Evolutionary conservation across 2,113 vertebrate genomes (phyloP).

Genomic region (Aythya baeri): DNA sequence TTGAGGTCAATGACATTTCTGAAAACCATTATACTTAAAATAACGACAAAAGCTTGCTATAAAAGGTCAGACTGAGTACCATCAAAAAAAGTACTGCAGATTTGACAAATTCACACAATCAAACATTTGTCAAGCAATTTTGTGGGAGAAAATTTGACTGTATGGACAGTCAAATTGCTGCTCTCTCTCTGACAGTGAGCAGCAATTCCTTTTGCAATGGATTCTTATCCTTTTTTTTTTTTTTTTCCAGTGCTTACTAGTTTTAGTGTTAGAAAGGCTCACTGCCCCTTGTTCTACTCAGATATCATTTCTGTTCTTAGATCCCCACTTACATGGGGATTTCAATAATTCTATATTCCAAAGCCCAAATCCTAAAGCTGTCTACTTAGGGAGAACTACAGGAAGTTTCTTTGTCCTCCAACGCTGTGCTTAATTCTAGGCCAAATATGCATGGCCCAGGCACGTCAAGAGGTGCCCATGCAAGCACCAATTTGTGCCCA

Average conservation of each 20-base stretch:
- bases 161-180: neutral
- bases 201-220: neutral
- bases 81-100: neutral
- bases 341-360: neutral
- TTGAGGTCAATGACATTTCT: neutral
- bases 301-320: neutral
- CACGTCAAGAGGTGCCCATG: neutral
- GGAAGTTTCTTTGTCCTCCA: neutral
- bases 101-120: neutral
- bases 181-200: neutral
- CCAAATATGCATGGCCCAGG: neutral
- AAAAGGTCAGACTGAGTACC: neutral
- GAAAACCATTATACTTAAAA: neutral
- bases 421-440: neutral
- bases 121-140: neutral
- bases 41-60: neutral
- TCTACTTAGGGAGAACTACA: neutral
- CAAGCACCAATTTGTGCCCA: neutral
- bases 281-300: neutral
- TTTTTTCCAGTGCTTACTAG: too few relatives aligned
- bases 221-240: neutral
- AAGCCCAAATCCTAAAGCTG: neutral
- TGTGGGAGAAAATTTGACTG: neutral
- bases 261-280: neutral
- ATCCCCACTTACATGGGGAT: neutral